These are phyloP conservation scores for Hirtodrosophila duncani DNA, from an alignment of 2,888 invertebrate species.

Conservation along the genomic window DNA sequence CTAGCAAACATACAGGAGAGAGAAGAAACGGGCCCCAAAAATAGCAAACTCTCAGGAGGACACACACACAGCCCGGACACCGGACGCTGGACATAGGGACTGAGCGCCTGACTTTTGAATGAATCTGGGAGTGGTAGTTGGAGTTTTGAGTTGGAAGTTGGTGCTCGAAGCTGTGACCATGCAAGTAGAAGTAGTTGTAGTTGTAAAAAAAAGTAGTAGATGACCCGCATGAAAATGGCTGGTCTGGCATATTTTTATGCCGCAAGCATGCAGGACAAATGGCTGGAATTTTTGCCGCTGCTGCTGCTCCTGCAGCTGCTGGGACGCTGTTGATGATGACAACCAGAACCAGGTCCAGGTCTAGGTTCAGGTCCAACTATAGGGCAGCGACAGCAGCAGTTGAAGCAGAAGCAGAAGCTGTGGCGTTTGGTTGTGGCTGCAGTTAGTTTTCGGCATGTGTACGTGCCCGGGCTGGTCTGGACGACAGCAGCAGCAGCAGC, in stretches of 20 bases:
- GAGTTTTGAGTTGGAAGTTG: slow-evolving; percentile 11
- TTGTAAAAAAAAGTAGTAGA: slow-evolving; percentile 37
- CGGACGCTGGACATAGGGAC: slow-evolving; percentile 13
- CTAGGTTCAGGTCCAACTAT: slow-evolving; percentile 13
- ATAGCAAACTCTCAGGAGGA: slow-evolving; percentile 48
- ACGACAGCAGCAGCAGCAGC: slow-evolving; percentile 49
- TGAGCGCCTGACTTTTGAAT: slow-evolving; percentile 60
- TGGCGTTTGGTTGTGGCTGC: slow-evolving; percentile 39
- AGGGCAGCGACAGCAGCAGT: slow-evolving; percentile 28
- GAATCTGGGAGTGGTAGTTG: slow-evolving; percentile 11
- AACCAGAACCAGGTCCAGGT: slow-evolving; percentile 16
- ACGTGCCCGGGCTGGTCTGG: slow-evolving; percentile 63
- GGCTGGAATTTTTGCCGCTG: slow-evolving; percentile 68
- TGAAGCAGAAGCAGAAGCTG: slow-evolving; percentile 15
- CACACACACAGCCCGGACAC: slow-evolving; percentile 18
- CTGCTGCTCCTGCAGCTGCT: slow-evolving; percentile 17
- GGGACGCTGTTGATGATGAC: slow-evolving; percentile 54
- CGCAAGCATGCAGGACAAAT: slow-evolving; percentile 74
- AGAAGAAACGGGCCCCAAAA: slow-evolving; percentile 28
- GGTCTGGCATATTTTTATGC: slow-evolving; percentile 75
- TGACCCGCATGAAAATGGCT: slow-evolving; percentile 74
- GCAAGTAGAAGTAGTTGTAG: slow-evolving; percentile 15
- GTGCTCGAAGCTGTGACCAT: slow-evolving; percentile 5
- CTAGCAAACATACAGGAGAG: slow-evolving; percentile 36
- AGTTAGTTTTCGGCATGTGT: slow-evolving; percentile 70